Evolutionary conservation across 2,888 invertebrate species (phyloP), one percentile per base, ranked within the genome.

Genomic region (Meandrusa payeni): DNA sequence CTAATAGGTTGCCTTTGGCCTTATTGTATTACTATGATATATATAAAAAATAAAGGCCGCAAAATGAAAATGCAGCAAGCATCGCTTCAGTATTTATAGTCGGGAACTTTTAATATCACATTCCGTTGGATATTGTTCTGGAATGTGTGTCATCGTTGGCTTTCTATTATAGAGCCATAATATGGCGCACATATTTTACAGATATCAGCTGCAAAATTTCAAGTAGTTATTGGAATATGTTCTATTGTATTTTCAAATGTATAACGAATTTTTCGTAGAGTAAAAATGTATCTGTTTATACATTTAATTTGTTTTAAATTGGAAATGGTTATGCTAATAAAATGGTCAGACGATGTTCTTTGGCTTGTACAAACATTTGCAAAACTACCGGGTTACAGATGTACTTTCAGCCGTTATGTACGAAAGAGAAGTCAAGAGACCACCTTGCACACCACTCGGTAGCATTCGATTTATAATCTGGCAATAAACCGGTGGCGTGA

Each of bases 51-150:
- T 5, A 28, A 4, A n/a, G 1, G 1, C 1, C 5, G 4, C 7
- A 3, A 17, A 5, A 9, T n/a, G n/a, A 17, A 29, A 15, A 17
- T 7, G 9, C 7, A 13, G 12, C 2, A 3, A 5, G 5, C 4
- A 13, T 15, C 17, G 5, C 17, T 29, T 5, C 5, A 29, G 29
- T 29, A 29, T 29, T 29, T 29, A 29, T 15, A 7, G 29, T 15
- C 7, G 9, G 7, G 31, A 10, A 31, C 10, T 31, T 31, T 31
- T n/a, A 31, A 31, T 31, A 31, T 31, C 31, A 9, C 31, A 31
- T 31, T 31, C 31, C 31, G 6, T 31, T n/a, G 13, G 31, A 19
- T 19, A 31, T 31, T 31, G 17, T 31, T 31, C 17, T 3, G 10
- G 31, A 17, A 31, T 19, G 17, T 10, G 15, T 17, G 9, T 19